Evolutionary conservation across 2,113 vertebrate genomes (phyloP), one percentile per base, ranked within the genome.

Genomic region (Phoxinus phoxinus): DNA sequence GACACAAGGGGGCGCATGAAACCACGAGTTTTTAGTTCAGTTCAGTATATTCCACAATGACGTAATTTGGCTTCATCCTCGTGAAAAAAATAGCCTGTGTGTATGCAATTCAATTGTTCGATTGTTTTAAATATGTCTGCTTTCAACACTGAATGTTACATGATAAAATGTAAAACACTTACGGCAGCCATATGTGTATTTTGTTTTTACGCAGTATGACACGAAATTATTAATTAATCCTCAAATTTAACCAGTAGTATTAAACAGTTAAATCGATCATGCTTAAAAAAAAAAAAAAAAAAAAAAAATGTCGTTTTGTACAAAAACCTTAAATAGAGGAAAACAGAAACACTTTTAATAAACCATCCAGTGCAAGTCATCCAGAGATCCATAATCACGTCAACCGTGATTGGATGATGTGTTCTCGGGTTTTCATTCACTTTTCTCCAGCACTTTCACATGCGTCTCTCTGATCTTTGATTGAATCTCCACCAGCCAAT

Each of bases 361-460:
- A 10, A 56, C 19, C 30, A 35, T 8, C 30, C 65, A 69, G 67
- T 71, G 67, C 35, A 71, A n/a, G 27, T 67, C 59, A 81, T 67
- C 61, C 21, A 11, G 21, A 79, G 53, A 32, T 13, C 23, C 56
- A 37, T n/a, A 79, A 58, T 35, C 56, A 3, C 32, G 53, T 25
- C 76, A 41, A 1, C 23, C 6, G 12, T 67, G 84, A 78, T 78
- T 44, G 74, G 63, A 59, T 61, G 77, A 86, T n/a, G 32, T 27
- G 27, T 6, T 73, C 9, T 53, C n/a, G 41, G 23, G 35, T 8
- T 75, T 91, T 89, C 87, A 90, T 93, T 94, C 90, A 92, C 32
- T 44, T 65, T 88, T 83, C 81, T 37, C 12, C 37, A 2, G 46
- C 37, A 78, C 27, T 53, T 81, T 35, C 17, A 74, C 84, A 6